Evolutionary conservation across 1,140 invertebrate genomes (phyloP).

Genomic region (Magallana gigas): DNA sequence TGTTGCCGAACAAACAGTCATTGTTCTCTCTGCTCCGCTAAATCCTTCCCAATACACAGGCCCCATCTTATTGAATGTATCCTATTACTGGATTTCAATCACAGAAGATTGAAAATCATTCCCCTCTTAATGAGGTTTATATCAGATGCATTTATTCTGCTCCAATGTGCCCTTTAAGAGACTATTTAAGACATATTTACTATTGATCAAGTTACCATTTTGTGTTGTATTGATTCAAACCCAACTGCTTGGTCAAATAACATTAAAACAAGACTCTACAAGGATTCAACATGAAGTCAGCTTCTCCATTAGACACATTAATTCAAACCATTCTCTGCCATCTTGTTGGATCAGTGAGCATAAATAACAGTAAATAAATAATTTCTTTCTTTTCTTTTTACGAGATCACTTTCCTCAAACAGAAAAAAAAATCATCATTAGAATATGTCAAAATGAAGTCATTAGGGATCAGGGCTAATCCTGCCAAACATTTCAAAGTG

Average conservation of each 20-base stretch:
- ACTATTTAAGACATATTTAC: constrained; percentile 26
- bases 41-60: constrained; percentile 10
- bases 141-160: constrained; percentile 32
- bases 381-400: neutral
- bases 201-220: constrained; percentile 21
- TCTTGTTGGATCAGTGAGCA: neutral
- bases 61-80: constrained; percentile 17
- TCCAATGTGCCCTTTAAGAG: constrained; percentile 26
- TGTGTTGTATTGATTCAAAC: constrained; percentile 30
- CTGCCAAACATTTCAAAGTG: constrained; percentile 10
- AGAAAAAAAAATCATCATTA: neutral
- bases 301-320: neutral
- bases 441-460: neutral
- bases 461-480: constrained; percentile 8
- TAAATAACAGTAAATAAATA: constrained; percentile 16
- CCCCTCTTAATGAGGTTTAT: constrained; percentile 11
- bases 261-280: neutral
- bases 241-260: neutral
- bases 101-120: constrained; percentile 28
- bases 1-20: neutral
- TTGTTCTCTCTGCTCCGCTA: neutral
- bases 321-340: constrained; percentile 24
- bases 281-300: neutral
- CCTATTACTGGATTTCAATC: constrained; percentile 36
- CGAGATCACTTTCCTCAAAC: constrained; percentile 20